These are phyloP conservation scores for Mus pahari DNA, from an alignment of 2,113 vertebrate species.

Conservation along the genomic window DNA sequence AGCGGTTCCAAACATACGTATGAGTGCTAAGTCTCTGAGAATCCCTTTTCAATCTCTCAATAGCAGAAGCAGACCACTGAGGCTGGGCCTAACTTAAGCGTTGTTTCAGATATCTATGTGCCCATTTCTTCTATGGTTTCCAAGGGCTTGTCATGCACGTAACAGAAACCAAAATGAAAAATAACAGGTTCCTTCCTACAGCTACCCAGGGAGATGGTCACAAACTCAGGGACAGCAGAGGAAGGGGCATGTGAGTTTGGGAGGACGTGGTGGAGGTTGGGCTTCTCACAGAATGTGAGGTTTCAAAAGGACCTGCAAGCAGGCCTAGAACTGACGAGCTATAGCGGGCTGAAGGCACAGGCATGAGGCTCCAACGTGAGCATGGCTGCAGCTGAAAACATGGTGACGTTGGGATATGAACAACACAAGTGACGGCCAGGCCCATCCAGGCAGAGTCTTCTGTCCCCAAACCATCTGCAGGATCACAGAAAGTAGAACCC, in stretches of 20 bases:
- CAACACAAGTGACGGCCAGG: neutral
- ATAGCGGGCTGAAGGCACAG: neutral
- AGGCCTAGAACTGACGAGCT: no score
- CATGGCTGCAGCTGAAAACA: fast-evolving
- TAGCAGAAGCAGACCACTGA: neutral
- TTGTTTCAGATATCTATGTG: neutral
- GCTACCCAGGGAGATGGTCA: neutral
- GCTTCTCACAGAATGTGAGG: neutral
- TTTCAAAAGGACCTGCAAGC: neutral
- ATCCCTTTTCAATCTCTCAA: neutral
- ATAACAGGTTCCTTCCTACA: neutral
- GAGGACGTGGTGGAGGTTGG: neutral
- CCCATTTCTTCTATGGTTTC: neutral
- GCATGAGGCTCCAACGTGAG: fast-evolving
- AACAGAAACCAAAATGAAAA: neutral
- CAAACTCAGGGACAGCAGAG: neutral
- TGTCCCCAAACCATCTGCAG: no score
- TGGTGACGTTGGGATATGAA: neutral
- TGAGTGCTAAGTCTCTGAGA: neutral
- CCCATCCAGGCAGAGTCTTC: neutral
- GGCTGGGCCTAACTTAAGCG: neutral
- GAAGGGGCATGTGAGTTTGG: neutral
- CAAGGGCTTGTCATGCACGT: neutral
- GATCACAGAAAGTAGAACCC: neutral
- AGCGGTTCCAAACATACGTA: neutral